phyloP scores from a whole-genome alignment of 2,113 vertebrate genomes.

The Centropus unirufus region DNA sequence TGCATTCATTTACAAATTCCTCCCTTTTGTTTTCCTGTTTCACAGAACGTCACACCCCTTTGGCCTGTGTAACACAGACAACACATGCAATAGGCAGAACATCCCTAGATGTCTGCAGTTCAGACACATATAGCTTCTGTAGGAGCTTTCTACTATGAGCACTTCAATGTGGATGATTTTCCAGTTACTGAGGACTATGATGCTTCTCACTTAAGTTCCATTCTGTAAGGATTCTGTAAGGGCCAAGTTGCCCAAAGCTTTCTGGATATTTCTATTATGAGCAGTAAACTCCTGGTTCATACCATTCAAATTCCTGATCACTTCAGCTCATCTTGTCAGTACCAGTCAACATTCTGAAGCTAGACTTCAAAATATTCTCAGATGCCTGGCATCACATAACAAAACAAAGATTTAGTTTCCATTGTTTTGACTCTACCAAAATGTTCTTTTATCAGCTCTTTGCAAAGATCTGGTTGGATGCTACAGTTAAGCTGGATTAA shows the following conservation, averaged over 20 bases:
- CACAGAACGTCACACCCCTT: background rate
- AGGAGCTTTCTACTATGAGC: background rate
- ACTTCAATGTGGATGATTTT: background rate
- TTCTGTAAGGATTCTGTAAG: background rate
- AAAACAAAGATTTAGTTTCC: background rate
- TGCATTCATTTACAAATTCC: background rate
- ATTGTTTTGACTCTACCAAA: background rate
- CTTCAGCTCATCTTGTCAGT: background rate
- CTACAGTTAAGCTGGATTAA: background rate
- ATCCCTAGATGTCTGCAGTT: background rate
- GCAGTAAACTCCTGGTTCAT: background rate
- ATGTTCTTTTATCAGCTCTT: background rate
- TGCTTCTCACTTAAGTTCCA: background rate
- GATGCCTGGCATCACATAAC: background rate
- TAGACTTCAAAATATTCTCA: background rate
- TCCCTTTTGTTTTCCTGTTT: background rate
- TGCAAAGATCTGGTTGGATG: background rate
- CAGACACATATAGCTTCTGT: background rate
- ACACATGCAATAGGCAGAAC: background rate
- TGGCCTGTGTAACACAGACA: background rate
- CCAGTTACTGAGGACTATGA: background rate
- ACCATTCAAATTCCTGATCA: background rate
- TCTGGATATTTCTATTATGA: background rate
- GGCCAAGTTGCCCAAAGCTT: background rate
- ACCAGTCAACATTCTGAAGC: background rate